A percentile compares a stretch with the other conserved stretches of the same genome.
These are phyloP conservation scores for Mesitornis unicolor DNA, from an alignment of 2,113 vertebrate species.

Conservation along the genomic window DNA sequence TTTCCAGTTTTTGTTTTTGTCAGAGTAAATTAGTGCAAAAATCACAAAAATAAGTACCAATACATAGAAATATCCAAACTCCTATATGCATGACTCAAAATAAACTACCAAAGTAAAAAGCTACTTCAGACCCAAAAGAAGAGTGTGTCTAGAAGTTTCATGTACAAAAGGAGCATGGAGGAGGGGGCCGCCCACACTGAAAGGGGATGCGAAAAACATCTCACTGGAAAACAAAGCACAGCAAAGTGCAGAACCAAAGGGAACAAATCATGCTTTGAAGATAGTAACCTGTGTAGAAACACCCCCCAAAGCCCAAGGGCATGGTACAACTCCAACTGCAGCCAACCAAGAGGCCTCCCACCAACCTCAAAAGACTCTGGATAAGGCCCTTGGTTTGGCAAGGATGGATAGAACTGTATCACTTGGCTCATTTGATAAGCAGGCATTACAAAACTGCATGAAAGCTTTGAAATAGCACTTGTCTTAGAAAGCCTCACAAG, in stretches of 20 bases:
- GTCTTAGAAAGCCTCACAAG: neutral
- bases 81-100: neutral
- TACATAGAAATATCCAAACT: conserved; percentile 24
- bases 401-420: neutral
- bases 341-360: neutral
- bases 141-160: neutral
- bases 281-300: neutral
- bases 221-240: neutral
- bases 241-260: neutral
- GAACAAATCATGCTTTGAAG: neutral
- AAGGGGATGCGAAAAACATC: neutral
- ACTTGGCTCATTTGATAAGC: neutral
- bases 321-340: neutral
- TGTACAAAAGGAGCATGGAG: neutral
- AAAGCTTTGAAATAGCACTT: conserved; percentile 32
- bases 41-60: conserved; percentile 33
- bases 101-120: neutral
- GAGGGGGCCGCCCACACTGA: neutral
- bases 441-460: conserved; percentile 1
- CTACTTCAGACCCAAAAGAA: neutral
- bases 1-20: neutral
- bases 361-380: neutral
- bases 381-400: neutral
- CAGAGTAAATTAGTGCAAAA: conserved; percentile 53
- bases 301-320: neutral